These are phyloP conservation scores for Cataglyphis cursor DNA, from an alignment of 2,888 invertebrate species.

Conservation along the genomic window DNA sequence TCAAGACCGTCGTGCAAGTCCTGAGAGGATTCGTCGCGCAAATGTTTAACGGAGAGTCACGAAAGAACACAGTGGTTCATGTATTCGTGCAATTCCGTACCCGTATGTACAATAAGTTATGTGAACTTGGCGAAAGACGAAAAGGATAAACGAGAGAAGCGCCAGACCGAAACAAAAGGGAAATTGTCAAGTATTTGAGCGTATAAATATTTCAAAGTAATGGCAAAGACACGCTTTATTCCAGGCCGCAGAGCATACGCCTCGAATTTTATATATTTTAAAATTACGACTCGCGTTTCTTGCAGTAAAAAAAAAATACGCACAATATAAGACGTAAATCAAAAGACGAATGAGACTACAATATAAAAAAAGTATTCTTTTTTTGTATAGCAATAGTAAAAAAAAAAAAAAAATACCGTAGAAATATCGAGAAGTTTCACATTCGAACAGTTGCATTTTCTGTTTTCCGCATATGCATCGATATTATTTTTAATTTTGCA, in stretches of 20 bases:
- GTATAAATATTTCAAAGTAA: constrained; percentile 46
- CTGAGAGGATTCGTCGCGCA: constrained; percentile 6
- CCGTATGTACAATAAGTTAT: constrained; percentile 25
- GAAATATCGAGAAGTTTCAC: background rate
- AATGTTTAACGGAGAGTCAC: constrained; percentile 47
- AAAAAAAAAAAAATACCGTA: background rate
- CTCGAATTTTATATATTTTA: constrained; percentile 36
- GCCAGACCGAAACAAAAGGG: background rate
- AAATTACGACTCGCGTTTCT: constrained; percentile 36
- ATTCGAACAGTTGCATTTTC: background rate
- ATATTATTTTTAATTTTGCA: constrained; percentile 22
- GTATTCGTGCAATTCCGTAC: constrained; percentile 21
- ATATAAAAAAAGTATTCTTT: background rate
- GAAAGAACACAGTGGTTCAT: constrained; percentile 18
- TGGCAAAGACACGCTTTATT: constrained; percentile 48
- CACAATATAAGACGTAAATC: background rate
- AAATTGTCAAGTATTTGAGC: constrained; percentile 33
- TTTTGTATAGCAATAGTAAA: background rate
- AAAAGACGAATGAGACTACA: background rate
- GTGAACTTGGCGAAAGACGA: constrained; percentile 1
- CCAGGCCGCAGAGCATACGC: constrained; percentile 1
- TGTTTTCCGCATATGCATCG: background rate
- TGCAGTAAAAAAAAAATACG: background rate
- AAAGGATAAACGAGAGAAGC: constrained; percentile 18
- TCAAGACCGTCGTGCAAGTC: constrained; percentile 32